phyloP scores from a whole-genome alignment of 2,113 vertebrate species.

The Rhinopomastus cyanomelas region DNA sequence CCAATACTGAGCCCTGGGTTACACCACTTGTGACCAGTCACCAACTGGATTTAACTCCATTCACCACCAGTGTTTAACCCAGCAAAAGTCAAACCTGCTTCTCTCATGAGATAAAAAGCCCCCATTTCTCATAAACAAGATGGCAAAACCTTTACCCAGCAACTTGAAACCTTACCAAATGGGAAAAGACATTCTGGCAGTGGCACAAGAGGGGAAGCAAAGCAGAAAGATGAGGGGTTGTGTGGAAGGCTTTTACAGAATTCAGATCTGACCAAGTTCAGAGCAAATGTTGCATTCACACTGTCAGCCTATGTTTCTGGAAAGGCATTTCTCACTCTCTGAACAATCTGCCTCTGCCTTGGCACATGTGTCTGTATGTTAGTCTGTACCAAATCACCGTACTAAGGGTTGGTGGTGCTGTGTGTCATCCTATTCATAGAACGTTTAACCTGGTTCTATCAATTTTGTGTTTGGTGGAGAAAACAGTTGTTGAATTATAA shows the following conservation, averaged over 20 bases:
- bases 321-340: slow-evolving; percentile 5
- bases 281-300: neutral
- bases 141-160: neutral
- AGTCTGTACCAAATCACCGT: slow-evolving; percentile 9
- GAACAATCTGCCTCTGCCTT: slow-evolving; percentile 8
- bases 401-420: neutral
- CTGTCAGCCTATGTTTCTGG: slow-evolving; percentile 14
- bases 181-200: neutral
- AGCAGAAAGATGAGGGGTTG: neutral
- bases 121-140: neutral
- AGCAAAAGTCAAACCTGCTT: neutral
- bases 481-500: slow-evolving; percentile 27
- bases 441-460: slow-evolving; percentile 18
- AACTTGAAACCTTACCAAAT: neutral
- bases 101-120: neutral
- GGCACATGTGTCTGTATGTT: neutral
- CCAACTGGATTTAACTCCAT: too few relatives aligned
- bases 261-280: neutral
- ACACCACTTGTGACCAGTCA: too few relatives aligned
- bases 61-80: too few relatives aligned
- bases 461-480: slow-evolving; percentile 34
- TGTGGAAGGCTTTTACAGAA: neutral
- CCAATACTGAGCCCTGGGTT: too few relatives aligned
- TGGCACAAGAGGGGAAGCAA: neutral
- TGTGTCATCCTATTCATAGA: neutral